Conservation (phyloP, 1,140 invertebrate species). For the Sesamia nonagrioides region DNA sequence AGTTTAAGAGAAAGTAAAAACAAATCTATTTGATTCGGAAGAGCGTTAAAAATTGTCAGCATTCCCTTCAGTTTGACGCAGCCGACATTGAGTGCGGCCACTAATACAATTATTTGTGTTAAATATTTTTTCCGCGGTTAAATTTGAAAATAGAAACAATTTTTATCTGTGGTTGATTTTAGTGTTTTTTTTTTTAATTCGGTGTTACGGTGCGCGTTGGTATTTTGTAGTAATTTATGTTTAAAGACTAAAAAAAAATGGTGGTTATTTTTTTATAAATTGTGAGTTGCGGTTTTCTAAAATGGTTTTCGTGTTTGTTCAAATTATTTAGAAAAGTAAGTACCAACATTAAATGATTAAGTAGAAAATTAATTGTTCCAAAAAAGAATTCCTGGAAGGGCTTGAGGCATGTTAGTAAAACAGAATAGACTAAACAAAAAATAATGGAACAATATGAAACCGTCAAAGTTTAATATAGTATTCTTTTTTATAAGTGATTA, state of each 20-base stretch:
- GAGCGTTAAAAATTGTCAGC: constrained; percentile 53
- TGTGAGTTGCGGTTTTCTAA: not conserved
- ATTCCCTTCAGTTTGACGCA: constrained; percentile 43
- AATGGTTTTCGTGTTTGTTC: not conserved
- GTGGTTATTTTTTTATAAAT: not conserved
- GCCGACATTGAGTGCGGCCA: constrained; percentile 33
- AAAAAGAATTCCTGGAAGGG: too few species aligned
- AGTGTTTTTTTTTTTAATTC: not conserved
- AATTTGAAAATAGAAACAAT: not conserved
- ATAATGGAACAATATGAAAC: too few species aligned
- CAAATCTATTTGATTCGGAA: constrained; percentile 57
- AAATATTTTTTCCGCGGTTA: not conserved
- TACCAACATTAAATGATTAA: not conserved
- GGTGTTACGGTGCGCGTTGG: not conserved
- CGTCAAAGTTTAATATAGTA: too few species aligned
- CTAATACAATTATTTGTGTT: not conserved
- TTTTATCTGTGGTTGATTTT: constrained; percentile 3
- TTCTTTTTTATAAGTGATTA: too few species aligned
- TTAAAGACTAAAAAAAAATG: not conserved
- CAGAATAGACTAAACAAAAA: too few species aligned
- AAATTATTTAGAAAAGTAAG: not conserved
- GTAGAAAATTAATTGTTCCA: too few species aligned
- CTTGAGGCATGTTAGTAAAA: too few species aligned
- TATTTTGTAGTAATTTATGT: not conserved
- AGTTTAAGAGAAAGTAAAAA: constrained; percentile 58